phyloP scores from a whole-genome alignment of 2,888 invertebrate genomes.

The Cantharis nigra region DNA sequence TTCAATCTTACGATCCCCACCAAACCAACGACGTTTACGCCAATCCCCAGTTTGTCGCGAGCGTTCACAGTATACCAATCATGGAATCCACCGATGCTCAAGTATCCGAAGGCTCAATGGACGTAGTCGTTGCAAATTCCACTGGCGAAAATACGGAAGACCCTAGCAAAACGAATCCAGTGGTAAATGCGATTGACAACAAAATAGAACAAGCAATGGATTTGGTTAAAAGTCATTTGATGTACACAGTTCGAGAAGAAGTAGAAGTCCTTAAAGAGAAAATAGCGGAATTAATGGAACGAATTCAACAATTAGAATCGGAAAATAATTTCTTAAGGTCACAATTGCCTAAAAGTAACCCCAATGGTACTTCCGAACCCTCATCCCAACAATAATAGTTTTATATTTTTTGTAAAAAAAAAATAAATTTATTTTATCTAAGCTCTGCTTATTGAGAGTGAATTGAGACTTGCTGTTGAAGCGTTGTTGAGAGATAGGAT shows the following conservation, averaged over 20 bases:
- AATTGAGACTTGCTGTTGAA: background rate
- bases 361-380: constrained; percentile 22
- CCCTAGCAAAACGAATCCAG: constrained; percentile 50
- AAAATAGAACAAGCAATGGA: constrained; percentile 83
- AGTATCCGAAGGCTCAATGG: constrained; percentile 32
- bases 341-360: constrained; percentile 47
- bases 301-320: constrained; percentile 70
- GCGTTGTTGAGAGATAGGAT: background rate
- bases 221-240: constrained; percentile 77
- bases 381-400: constrained; percentile 21
- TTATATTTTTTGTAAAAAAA: constrained; percentile 3
- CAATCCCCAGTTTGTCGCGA: constrained; percentile 52
- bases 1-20: constrained; percentile 21
- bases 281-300: constrained; percentile 73
- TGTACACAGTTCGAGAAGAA: constrained; percentile 78
- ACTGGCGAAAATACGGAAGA: constrained; percentile 43
- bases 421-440: background rate
- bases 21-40: constrained; percentile 49
- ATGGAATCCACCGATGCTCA: constrained; percentile 39
- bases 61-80: constrained; percentile 48
- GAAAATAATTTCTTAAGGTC: constrained; percentile 69
- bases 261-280: constrained; percentile 77
- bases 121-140: constrained; percentile 28
- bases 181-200: constrained; percentile 74
- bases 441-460: background rate